Percentiles rank a stretch among this genome's conserved stretches.
phyloP scores from a whole-genome alignment of 2,797 vertebrate species.

The Garrulus glandarius region DNA sequence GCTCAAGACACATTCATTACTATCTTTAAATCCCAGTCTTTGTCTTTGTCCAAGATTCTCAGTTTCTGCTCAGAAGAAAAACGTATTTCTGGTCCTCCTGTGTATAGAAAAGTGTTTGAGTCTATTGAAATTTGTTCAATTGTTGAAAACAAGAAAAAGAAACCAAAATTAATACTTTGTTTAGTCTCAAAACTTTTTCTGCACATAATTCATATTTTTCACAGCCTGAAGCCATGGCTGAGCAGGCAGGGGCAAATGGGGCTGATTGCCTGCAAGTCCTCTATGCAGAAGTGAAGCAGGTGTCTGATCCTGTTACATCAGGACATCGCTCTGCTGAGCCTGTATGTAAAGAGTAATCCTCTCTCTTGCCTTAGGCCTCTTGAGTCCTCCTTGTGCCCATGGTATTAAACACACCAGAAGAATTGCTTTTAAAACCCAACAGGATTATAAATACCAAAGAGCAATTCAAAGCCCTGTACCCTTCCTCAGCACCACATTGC shows the following conservation, averaged over 20 bases:
- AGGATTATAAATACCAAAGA: background rate
- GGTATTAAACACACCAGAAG: background rate
- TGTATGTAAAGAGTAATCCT: background rate
- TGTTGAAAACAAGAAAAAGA: background rate
- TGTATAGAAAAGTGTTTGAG: background rate
- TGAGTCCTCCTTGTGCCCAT: background rate
- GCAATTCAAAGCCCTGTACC: background rate
- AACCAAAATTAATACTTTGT: background rate
- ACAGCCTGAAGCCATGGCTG: background rate
- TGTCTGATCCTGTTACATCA: constrained; percentile 7
- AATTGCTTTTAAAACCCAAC: background rate
- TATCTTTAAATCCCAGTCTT: background rate
- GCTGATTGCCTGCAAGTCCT: background rate
- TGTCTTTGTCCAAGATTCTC: background rate
- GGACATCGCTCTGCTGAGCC: background rate
- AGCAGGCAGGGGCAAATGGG: background rate
- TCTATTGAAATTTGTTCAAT: background rate
- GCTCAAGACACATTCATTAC: background rate
- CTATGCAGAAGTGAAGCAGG: background rate
- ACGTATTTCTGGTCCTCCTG: background rate
- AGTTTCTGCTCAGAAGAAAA: background rate
- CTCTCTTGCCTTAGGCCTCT: background rate
- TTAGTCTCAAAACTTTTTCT: background rate
- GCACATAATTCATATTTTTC: background rate
- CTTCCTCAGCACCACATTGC: background rate